phyloP scores from a whole-genome alignment of 2,113 vertebrate species.

The Arenaria interpres region DNA sequence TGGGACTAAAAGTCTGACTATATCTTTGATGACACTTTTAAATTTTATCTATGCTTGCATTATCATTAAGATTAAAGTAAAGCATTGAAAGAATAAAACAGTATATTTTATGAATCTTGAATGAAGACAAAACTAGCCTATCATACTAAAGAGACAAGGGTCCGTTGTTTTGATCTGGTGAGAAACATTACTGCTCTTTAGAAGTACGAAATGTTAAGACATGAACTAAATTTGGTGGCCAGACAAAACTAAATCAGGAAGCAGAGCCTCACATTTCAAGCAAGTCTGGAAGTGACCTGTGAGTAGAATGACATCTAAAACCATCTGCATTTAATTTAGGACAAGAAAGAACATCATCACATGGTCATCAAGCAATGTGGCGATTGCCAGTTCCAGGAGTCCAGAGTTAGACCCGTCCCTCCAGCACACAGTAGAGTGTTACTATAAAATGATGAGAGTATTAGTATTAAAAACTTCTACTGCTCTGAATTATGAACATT shows the following conservation, averaged over 20 bases:
- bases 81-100: not conserved
- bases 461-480: not conserved
- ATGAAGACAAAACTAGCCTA: not conserved
- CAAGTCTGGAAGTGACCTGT: not conserved
- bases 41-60: not conserved
- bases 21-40: not conserved
- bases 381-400: not conserved
- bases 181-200: not conserved
- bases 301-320: not conserved
- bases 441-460: not conserved
- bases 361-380: not conserved
- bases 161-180: not conserved
- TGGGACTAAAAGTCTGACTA: not conserved
- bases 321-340: not conserved
- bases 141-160: not conserved
- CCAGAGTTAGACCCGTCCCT: not conserved
- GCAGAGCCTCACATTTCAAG: not conserved
- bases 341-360: not conserved
- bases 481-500: not conserved
- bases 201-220: not conserved
- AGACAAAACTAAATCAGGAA: slow-evolving; percentile 38
- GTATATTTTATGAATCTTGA: not conserved
- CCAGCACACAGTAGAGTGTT: not conserved
- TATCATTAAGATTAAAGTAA: not conserved
- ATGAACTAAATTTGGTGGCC: not conserved